Conservation (phyloP, 2,888 invertebrate genomes). For the Metacarcinus magister region DNA sequence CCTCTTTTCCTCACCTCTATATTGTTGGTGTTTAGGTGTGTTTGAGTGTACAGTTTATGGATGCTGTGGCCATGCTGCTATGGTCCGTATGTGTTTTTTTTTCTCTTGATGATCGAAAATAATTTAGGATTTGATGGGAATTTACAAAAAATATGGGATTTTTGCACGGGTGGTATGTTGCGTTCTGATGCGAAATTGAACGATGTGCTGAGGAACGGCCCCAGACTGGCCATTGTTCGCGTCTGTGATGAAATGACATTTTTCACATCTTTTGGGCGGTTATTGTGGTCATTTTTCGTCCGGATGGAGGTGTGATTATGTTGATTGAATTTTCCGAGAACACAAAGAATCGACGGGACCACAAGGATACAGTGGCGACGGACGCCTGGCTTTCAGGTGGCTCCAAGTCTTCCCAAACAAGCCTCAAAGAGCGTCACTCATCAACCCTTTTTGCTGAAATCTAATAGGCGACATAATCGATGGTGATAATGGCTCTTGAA, state of each 20-base stretch:
- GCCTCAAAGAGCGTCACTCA: slow-evolving; percentile 36
- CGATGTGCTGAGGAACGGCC: neutral
- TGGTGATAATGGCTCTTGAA: slow-evolving; percentile 9
- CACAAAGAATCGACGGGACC: slow-evolving; percentile 36
- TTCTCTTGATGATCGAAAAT: neutral
- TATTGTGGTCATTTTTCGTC: slow-evolving; percentile 43
- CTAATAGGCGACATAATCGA: slow-evolving; percentile 36
- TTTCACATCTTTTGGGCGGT: slow-evolving; percentile 54
- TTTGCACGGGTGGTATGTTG: neutral
- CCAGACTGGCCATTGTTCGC: slow-evolving; percentile 52
- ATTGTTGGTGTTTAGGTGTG: neutral
- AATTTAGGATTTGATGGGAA: neutral
- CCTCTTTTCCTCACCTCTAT: neutral
- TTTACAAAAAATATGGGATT: neutral
- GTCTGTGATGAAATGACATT: slow-evolving; percentile 62
- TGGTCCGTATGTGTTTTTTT: neutral
- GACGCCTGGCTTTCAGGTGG: slow-evolving; percentile 1
- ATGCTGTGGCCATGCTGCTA: neutral
- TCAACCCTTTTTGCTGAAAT: slow-evolving; percentile 38
- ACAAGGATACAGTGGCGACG: slow-evolving; percentile 4
- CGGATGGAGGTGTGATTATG: slow-evolving; percentile 33
- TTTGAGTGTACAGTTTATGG: neutral
- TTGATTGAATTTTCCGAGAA: slow-evolving; percentile 65
- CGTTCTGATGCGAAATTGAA: neutral
- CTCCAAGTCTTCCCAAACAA: slow-evolving; percentile 47